Evolutionary conservation across 2,113 vertebrate species (phyloP).

Genomic region (Pelecanus crispus): DNA sequence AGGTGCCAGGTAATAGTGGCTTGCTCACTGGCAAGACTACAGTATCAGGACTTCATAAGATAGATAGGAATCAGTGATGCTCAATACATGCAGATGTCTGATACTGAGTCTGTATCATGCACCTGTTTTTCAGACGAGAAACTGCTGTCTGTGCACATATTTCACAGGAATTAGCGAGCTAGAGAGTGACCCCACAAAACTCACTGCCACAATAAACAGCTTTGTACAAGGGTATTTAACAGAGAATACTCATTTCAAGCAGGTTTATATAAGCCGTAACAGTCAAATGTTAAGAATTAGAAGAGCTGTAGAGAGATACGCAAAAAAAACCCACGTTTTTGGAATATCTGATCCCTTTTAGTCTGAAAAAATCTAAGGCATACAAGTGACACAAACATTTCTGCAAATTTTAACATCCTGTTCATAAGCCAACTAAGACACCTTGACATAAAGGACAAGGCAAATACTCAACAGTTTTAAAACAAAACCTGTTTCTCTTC

Average conservation of each 20-base stretch:
- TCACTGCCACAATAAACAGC: not conserved
- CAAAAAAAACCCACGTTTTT: not conserved
- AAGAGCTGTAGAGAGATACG: not conserved
- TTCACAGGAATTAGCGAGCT: not conserved
- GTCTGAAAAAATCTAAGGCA: not conserved
- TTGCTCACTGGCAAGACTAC: not conserved
- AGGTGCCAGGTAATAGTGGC: not conserved
- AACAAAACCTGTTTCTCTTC: not conserved
- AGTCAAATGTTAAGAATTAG: not conserved
- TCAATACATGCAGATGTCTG: not conserved
- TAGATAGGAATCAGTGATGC: not conserved
- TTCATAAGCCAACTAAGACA: not conserved
- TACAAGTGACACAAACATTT: not conserved
- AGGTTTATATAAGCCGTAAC: not conserved
- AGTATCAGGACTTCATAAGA: not conserved
- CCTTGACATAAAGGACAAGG: not conserved
- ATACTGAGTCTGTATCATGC: not conserved
- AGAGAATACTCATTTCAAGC: not conserved
- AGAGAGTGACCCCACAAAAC: not conserved
- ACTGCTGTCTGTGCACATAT: constrained; percentile 1
- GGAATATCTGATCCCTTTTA: not conserved
- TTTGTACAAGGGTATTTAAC: not conserved
- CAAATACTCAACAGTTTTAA: not conserved
- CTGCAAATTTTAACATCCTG: not conserved
- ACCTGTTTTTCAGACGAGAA: constrained; percentile 9